These are phyloP conservation scores for Desmodus rotundus DNA, from an alignment of 2,113 vertebrate species.

Conservation along the genomic window DNA sequence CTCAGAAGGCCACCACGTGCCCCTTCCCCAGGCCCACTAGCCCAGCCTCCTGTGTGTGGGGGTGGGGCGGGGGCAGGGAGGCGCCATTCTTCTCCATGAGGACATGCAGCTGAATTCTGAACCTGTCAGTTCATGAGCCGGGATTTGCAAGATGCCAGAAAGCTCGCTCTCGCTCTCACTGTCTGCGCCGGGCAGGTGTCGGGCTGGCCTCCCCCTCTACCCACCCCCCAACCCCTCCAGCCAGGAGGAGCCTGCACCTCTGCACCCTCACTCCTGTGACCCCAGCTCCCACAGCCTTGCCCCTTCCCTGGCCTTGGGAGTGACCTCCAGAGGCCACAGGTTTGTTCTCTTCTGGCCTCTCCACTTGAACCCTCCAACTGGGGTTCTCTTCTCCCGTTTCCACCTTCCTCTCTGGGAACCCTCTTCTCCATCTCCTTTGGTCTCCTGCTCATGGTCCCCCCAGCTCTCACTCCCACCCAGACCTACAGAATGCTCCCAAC, in stretches of 20 bases:
- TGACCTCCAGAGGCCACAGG: background rate
- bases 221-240: accelerated
- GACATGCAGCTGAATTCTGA: background rate
- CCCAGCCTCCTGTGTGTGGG: background rate
- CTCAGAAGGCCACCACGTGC: background rate
- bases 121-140: background rate
- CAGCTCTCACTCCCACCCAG: background rate
- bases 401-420: background rate
- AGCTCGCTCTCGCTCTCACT: too few relatives aligned
- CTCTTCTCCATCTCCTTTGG: too few relatives aligned
- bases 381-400: background rate
- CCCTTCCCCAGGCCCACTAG: background rate
- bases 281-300: background rate
- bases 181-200: background rate
- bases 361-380: accelerated
- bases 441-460: background rate
- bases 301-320: accelerated
- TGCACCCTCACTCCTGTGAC: accelerated
- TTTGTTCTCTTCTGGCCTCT: background rate
- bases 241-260: background rate
- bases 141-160: background rate
- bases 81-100: background rate
- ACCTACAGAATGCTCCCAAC: accelerated
- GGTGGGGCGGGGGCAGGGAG: too few relatives aligned
- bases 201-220: background rate